A percentile compares a stretch with the other conserved stretches of the same genome.
Evolutionary conservation across 2,888 invertebrate species (phyloP).

Genomic region (Sarcophaga carnaria): DNA sequence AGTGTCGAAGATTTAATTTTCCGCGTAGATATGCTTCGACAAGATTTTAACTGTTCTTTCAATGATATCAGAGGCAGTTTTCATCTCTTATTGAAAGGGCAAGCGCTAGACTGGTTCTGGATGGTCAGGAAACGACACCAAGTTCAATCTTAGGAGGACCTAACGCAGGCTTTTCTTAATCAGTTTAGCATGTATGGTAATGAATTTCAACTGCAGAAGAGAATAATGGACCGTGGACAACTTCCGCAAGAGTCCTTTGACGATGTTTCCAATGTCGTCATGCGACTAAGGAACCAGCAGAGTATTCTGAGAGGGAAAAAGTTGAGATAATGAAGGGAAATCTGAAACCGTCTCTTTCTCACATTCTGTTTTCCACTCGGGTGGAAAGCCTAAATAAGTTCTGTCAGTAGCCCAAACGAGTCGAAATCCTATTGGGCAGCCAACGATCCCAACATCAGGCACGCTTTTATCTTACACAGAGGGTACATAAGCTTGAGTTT

Average conservation of each 20-base stretch:
- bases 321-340: slow-evolving; percentile 34
- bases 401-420: slow-evolving; percentile 21
- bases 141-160: neutral
- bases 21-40: neutral
- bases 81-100: slow-evolving; percentile 2
- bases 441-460: neutral
- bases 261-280: neutral
- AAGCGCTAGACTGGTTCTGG: slow-evolving; percentile 30
- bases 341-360: slow-evolving; percentile 14
- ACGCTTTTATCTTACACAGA: no score
- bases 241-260: slow-evolving; percentile 3
- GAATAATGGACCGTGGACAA: slow-evolving; percentile 24
- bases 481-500: no score
- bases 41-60: neutral
- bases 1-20: neutral
- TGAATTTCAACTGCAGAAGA: slow-evolving; percentile 18
- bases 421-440: slow-evolving; percentile 1
- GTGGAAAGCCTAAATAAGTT: neutral
- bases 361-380: slow-evolving; percentile 2
- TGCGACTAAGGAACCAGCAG: slow-evolving; percentile 24
- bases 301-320: slow-evolving; percentile 20
- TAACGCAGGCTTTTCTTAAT: neutral
- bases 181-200: neutral
- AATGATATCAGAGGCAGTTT: neutral
- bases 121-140: neutral